phyloP scores from a whole-genome alignment of 2,888 invertebrate species.

The Caenorhabditis sp. region DNA sequence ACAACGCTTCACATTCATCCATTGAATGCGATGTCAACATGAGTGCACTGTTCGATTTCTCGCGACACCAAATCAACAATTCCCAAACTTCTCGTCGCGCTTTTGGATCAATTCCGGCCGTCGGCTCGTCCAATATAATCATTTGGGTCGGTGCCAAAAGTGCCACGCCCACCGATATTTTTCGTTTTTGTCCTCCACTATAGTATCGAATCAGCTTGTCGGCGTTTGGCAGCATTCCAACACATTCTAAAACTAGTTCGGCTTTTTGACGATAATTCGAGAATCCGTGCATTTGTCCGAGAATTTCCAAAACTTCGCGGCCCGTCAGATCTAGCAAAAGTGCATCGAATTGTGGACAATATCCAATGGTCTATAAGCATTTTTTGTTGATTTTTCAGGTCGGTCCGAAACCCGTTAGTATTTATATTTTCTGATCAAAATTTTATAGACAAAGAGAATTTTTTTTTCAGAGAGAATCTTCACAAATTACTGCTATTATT shows the following conservation, averaged over 20 bases:
- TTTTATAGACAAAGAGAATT: no score
- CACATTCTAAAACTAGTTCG: constrained; percentile 48
- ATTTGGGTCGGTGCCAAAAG: constrained; percentile 79
- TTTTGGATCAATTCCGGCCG: constrained; percentile 75
- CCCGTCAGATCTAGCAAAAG: constrained; percentile 63
- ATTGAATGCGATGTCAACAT: constrained; percentile 63
- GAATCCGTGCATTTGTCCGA: constrained; percentile 54
- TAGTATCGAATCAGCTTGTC: constrained; percentile 23
- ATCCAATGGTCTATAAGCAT: constrained; percentile 52
- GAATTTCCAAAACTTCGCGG: constrained; percentile 56
- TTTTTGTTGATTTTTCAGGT: no score
- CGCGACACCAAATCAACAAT: constrained; percentile 43
- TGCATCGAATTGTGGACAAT: constrained; percentile 69
- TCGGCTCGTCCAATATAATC: constrained; percentile 76
- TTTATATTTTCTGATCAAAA: no score
- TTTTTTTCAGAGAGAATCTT: no score
- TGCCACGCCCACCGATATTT: constrained; percentile 82
- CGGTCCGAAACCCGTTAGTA: no score
- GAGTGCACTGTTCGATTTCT: constrained; percentile 51
- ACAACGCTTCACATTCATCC: constrained; percentile 68
- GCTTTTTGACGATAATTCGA: constrained; percentile 44
- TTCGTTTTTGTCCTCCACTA: constrained; percentile 82
- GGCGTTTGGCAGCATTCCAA: constrained; percentile 45
- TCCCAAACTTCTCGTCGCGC: constrained; percentile 77
- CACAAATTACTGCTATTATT: no score